Percentiles rank a stretch among this genome's conserved stretches.
Evolutionary conservation across 2,113 vertebrate species (phyloP).

Genomic region (Xyrauchen texanus): DNA sequence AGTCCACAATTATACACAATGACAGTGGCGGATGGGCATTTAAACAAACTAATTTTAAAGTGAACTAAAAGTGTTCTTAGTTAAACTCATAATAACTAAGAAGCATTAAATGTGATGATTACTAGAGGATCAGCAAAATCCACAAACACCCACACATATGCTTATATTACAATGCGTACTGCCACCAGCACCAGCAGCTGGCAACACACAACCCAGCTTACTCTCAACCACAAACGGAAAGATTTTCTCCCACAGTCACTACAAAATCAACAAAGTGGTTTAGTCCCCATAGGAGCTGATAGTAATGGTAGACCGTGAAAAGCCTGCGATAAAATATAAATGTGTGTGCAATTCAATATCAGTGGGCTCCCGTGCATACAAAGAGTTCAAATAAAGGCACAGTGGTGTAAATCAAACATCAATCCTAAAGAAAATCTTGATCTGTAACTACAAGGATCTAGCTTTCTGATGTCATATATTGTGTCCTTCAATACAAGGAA

Average conservation of each 20-base stretch:
- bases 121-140: not conserved
- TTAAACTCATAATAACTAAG: no score
- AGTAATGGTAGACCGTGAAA: slow-evolving; percentile 1
- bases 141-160: not conserved
- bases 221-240: not conserved
- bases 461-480: not conserved
- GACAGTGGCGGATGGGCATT: no score
- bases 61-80: no score
- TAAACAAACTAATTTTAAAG: no score
- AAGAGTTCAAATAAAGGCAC: no score
- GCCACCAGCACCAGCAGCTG: not conserved
- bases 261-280: not conserved
- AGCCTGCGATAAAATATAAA: not conserved
- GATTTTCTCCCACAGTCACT: slow-evolving; percentile 12
- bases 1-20: no score
- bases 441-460: not conserved
- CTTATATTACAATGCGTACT: not conserved
- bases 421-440: no score
- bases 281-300: not conserved
- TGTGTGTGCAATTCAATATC: slow-evolving; percentile 14
- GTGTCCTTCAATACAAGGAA: not conserved
- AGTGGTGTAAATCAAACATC: no score
- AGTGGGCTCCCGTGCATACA: slow-evolving; percentile 2
- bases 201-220: not conserved
- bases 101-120: not conserved